Evolutionary conservation across 2,888 invertebrate species (phyloP).

Genomic region (Napeogenes inachia): DNA sequence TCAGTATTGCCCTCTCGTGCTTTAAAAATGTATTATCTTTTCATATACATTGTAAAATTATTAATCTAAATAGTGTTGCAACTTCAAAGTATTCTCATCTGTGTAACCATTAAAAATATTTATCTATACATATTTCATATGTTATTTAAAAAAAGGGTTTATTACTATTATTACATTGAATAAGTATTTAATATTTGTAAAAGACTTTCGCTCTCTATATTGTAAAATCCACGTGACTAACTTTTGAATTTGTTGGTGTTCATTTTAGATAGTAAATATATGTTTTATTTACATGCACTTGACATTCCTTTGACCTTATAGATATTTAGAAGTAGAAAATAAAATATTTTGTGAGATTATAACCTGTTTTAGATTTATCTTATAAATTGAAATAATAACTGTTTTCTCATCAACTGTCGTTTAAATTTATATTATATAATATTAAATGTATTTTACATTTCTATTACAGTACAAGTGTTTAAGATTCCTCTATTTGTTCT

Average conservation of each 20-base stretch:
- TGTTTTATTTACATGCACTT: conserved; percentile 13
- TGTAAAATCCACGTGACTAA: no score
- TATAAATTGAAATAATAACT: no score
- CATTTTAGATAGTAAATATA: conserved; percentile 18
- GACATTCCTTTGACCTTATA: conserved; percentile 14
- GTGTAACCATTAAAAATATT: no score
- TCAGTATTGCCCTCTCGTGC: background rate
- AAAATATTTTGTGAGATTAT: conserved; percentile 19
- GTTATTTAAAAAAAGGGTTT: no score
- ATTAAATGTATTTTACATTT: background rate
- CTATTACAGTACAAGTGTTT: conserved; percentile 11
- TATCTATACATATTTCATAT: no score
- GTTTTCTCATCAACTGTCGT: no score
- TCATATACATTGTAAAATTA: background rate
- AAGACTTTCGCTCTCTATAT: no score
- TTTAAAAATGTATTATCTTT: conserved; percentile 1
- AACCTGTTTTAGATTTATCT: conserved; percentile 10
- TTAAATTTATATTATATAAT: no score
- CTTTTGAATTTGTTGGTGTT: conserved; percentile 17
- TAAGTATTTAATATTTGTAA: no score
- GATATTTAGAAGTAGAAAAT: conserved; percentile 16
- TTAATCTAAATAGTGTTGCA: no score
- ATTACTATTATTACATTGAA: no score
- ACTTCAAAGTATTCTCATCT: no score
- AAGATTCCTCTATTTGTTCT: background rate